These are phyloP conservation scores for Palythoa grandiflora DNA, from an alignment of 92 coral and sea anemone species.

Conservation along the genomic window DNA sequence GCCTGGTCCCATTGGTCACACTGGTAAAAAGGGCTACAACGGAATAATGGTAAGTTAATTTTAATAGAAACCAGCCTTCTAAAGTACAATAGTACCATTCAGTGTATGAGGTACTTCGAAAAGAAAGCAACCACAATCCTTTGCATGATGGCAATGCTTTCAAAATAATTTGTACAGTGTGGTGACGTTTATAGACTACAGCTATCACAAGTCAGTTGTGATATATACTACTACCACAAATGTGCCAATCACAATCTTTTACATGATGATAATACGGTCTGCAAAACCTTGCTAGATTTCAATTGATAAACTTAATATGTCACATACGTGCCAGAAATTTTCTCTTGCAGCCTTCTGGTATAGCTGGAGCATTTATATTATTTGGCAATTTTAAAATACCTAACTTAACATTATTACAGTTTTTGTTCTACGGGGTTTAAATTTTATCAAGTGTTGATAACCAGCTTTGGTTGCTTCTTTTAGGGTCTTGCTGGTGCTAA, in stretches of 20 bases:
- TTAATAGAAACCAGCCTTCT: not conserved
- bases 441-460: not conserved
- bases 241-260: too few species aligned
- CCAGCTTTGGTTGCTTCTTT: not conserved
- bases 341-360: too few species aligned
- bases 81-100: not conserved
- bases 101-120: too few species aligned
- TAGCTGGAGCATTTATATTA: too few species aligned
- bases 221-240: too few species aligned
- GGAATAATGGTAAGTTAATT: conserved; percentile 77
- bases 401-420: too few species aligned
- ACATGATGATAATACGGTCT: too few species aligned
- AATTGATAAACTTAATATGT: too few species aligned
- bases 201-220: not conserved
- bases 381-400: too few species aligned
- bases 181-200: not conserved
- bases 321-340: too few species aligned
- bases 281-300: too few species aligned
- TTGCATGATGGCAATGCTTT: not conserved
- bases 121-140: not conserved
- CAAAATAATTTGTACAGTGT: too few species aligned
- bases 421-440: not conserved
- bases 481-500: conserved; percentile 81
- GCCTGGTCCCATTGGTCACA: conserved; percentile 85
- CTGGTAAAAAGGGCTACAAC: conserved; percentile 80